phyloP scores from a whole-genome alignment of 2,888 invertebrate genomes.

The Idaea biselata region DNA sequence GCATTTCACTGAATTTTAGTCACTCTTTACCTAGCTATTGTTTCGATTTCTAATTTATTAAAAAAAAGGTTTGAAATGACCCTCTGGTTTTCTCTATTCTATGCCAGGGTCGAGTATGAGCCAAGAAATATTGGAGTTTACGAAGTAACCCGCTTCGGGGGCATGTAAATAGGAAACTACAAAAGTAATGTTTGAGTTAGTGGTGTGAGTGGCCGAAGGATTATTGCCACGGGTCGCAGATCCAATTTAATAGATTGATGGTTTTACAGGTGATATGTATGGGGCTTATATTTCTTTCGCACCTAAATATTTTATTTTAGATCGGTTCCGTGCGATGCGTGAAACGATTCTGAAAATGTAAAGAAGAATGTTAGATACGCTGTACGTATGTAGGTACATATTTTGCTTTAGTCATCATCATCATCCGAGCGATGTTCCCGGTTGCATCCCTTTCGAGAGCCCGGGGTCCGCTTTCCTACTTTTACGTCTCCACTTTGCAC shows the following conservation, averaged over 20 bases:
- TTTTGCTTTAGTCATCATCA: too few species aligned
- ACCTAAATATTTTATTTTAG: slow-evolving; percentile 1
- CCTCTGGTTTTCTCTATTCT: slow-evolving; percentile 10
- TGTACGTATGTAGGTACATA: too few species aligned
- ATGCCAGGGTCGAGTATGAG: slow-evolving; percentile 48
- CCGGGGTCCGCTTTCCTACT: too few species aligned
- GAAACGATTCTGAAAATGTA: neutral
- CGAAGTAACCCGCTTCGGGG: slow-evolving; percentile 76
- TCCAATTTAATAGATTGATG: slow-evolving; percentile 56
- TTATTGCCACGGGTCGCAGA: slow-evolving; percentile 58
- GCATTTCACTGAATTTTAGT: too few species aligned
- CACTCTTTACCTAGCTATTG: too few species aligned
- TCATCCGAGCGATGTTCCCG: too few species aligned
- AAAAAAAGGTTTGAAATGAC: neutral
- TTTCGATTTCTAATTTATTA: too few species aligned
- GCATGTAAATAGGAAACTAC: slow-evolving; percentile 77
- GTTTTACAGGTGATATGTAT: slow-evolving; percentile 22
- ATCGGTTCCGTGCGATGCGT: neutral
- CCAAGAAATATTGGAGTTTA: slow-evolving; percentile 76
- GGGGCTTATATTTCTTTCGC: slow-evolving; percentile 1
- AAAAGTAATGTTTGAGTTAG: slow-evolving; percentile 76
- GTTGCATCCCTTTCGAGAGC: too few species aligned
- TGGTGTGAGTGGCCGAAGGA: slow-evolving; percentile 61
- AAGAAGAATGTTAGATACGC: neutral
- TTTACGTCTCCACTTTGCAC: too few species aligned